Base-by-base conservation (phyloP, 2,888 invertebrate species). In the Hanleya hanleyi region DNA sequence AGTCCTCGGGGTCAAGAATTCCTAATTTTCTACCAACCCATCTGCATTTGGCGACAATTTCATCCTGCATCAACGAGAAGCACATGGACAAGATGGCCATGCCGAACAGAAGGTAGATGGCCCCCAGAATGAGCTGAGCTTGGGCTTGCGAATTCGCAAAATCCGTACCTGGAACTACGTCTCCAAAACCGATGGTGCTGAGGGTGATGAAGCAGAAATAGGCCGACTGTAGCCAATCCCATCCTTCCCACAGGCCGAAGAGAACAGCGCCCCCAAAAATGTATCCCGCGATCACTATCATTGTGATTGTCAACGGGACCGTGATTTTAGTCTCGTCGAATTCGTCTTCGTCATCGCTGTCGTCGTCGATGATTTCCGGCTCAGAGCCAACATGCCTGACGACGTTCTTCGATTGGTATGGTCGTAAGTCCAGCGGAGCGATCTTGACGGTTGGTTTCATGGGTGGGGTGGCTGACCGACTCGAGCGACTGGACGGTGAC, bases 41-140 rank as follows among this genome's bases (percentile, higher is more conserved):
- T 57, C 83, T 79, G 72, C 89, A 87, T 75, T 90, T 90, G 33
- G 88, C 84, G n/a, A 87, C 83, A 69, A 91, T 89, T 77, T 91
- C 90, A 65, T 91, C 90, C 74, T 91, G 90, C 83, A 91, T 90
- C 37, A 91, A 85, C 4, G 88, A 83, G 79, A 91, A 90, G 72
- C 90, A 90, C 90, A 91, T 91, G 36, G 90, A 90, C 70, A 91
- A 76, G 70, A 91, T 89, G n/a, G 91, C 90, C 88, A 91, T 89
- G 7, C 91, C 91, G 73, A 91, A 89, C 32, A 89, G 77, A 57
- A 89, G 86, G 80, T 90, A 90, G 57, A 90, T 71, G 12, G 87
- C 82, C 5, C 88, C 87, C 1, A 89, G 83, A 66, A 90, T 78
- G 73, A 89, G 83, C 73, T 88, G 85, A 4, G 84, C 84, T 71